phyloP scores from a whole-genome alignment of 2,113 vertebrate species.

The Aptenodytes forsteri region DNA sequence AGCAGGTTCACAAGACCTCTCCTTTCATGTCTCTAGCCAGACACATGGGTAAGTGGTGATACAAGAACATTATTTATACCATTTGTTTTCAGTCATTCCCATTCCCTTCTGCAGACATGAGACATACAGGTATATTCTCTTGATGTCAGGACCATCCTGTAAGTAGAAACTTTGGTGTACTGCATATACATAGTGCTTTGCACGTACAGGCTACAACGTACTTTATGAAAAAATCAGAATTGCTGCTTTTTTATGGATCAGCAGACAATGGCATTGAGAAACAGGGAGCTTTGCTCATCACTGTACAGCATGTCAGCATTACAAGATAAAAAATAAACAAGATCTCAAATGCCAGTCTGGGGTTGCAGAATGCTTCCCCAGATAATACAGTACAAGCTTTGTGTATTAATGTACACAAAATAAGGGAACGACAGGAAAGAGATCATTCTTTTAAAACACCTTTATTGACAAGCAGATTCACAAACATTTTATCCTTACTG shows the following conservation, averaged over 20 bases:
- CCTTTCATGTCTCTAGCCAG: neutral
- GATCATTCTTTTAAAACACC: neutral
- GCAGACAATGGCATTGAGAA: neutral
- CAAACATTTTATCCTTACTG: neutral
- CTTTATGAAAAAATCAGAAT: neutral
- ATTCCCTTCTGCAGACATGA: neutral
- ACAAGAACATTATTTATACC: neutral
- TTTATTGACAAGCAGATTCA: neutral
- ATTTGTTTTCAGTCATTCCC: neutral
- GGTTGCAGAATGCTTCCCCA: neutral
- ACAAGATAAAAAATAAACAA: neutral
- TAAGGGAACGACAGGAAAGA: neutral
- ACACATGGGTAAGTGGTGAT: neutral
- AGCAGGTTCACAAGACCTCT: neutral
- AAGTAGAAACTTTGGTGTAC: neutral
- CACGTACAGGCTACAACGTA: neutral
- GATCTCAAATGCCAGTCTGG: neutral
- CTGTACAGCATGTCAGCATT: neutral
- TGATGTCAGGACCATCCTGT: neutral
- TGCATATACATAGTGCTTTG: neutral
- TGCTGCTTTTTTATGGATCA: neutral
- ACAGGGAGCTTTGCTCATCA: neutral
- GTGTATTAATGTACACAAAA: neutral
- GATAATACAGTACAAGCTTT: neutral
- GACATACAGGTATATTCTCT: neutral